Evolutionary conservation across 2,888 invertebrate genomes (phyloP).

Genomic region (Ophion slaviceki): DNA sequence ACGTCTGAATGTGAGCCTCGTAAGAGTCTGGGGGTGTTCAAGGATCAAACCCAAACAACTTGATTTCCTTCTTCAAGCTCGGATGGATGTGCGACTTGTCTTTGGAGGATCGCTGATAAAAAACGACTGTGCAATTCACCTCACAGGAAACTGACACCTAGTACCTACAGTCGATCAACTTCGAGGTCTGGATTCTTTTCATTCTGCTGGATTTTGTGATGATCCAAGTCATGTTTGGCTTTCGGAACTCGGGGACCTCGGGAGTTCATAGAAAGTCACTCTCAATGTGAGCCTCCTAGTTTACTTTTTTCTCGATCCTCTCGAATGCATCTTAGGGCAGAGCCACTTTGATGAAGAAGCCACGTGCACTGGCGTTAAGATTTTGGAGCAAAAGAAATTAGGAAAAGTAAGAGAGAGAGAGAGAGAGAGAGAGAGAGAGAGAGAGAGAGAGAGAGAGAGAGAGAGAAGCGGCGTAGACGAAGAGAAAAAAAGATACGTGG

Average conservation of each 20-base stretch:
- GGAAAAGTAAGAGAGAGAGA: constrained; percentile 1
- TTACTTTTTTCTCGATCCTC: constrained; percentile 36
- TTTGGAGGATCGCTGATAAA: no score
- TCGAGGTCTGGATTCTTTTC: no score
- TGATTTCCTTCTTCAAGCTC: background rate
- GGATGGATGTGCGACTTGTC: no score
- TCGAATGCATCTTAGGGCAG: constrained; percentile 33
- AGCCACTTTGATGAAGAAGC: constrained; percentile 36
- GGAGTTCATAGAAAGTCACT: constrained; percentile 10
- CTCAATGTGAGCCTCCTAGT: background rate
- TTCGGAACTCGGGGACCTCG: background rate
- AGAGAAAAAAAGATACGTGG: constrained; percentile 61
- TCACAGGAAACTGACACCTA: no score
- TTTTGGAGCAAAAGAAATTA: constrained; percentile 43
- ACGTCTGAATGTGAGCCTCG: no score
- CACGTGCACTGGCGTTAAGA: constrained; percentile 49
- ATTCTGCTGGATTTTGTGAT: no score
- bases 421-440: constrained; percentile 57
- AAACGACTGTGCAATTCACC: no score
- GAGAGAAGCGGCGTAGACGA: constrained; percentile 40
- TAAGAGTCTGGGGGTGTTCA: background rate
- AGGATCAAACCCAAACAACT: background rate
- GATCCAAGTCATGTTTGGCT: no score
- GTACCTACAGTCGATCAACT: no score
- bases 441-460: constrained; percentile 43